Conservation (phyloP, 2,797 vertebrate genomes). For the Balearica regulorum region DNA sequence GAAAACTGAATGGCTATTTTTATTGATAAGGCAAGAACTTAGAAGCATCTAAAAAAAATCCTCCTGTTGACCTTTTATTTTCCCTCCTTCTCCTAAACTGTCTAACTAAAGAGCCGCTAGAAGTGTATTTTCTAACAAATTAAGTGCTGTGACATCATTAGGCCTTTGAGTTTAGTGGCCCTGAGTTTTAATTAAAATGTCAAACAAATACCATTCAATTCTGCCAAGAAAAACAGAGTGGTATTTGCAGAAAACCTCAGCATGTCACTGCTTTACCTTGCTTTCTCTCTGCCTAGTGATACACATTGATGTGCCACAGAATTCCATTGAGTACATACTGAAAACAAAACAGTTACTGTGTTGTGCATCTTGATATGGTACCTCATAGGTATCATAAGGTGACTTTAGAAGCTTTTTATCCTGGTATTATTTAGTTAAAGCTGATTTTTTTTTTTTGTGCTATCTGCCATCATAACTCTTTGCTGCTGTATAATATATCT, state of each 20-base stretch:
- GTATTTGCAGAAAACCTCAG: constrained; percentile 40
- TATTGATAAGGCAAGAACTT: constrained; percentile 32
- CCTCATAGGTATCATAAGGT: not conserved
- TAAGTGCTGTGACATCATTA: constrained; percentile 34
- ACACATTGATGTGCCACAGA: not conserved
- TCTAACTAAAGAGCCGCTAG: not conserved
- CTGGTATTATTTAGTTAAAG: not conserved
- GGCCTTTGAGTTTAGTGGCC: constrained; percentile 21
- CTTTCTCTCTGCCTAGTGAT: not conserved
- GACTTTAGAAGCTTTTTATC: not conserved
- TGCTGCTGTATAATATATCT: not conserved
- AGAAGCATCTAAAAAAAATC: constrained; percentile 16
- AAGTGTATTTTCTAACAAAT: constrained; percentile 22
- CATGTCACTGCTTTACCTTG: not conserved
- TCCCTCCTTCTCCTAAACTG: not conserved
- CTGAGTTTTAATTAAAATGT: constrained; percentile 69
- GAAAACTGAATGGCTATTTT: constrained; percentile 31
- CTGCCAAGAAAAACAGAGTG: constrained; percentile 20
- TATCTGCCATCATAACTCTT: not conserved
- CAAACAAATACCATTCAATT: constrained; percentile 57
- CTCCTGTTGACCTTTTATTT: constrained; percentile 33
- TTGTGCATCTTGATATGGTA: not conserved
- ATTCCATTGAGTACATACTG: not conserved
- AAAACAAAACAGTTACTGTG: not conserved
- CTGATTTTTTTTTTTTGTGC: no score